A percentile compares a stretch with the other conserved stretches of the same genome.
Evolutionary conservation across 2,888 invertebrate genomes (phyloP).

Genomic region (Homarus gammarus): DNA sequence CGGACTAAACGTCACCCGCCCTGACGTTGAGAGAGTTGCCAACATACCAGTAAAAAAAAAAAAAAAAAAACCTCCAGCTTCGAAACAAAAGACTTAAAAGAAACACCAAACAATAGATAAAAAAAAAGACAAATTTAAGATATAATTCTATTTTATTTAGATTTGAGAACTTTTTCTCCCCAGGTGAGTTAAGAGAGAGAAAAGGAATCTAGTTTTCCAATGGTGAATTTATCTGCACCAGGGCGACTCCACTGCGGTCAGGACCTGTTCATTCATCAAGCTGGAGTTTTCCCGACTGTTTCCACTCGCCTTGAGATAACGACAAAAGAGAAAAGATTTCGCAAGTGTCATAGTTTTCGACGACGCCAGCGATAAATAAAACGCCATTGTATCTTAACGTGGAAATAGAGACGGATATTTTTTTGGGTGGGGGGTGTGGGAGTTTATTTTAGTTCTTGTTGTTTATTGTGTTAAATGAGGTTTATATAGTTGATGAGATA

Average conservation of each 20-base stretch:
- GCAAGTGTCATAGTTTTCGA: not conserved
- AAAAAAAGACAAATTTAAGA: not conserved
- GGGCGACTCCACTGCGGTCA: slow-evolving; percentile 36
- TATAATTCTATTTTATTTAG: not conserved
- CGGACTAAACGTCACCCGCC: slow-evolving; percentile 35
- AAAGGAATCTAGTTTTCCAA: not conserved
- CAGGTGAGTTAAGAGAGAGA: too few relatives aligned
- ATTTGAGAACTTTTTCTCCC: not conserved
- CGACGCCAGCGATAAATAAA: too few relatives aligned
- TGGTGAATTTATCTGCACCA: too few relatives aligned
- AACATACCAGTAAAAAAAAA: not conserved
- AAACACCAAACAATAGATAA: too few relatives aligned
- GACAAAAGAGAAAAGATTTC: not conserved
- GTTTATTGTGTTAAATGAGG: too few relatives aligned
- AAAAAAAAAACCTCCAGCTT: too few relatives aligned
- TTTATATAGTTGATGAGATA: too few relatives aligned
- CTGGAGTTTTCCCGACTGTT: slow-evolving; percentile 18
- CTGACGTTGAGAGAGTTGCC: slow-evolving; percentile 19
- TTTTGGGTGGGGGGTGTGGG: too few relatives aligned
- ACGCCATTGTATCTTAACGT: too few relatives aligned
- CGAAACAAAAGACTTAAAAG: too few relatives aligned
- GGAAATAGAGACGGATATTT: too few relatives aligned
- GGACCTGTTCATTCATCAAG: slow-evolving; percentile 46
- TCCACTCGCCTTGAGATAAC: slow-evolving; percentile 6
- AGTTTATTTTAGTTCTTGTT: too few relatives aligned